These are phyloP conservation scores for Myopa testacea DNA, from an alignment of 2,888 invertebrate species.

Conservation along the genomic window DNA sequence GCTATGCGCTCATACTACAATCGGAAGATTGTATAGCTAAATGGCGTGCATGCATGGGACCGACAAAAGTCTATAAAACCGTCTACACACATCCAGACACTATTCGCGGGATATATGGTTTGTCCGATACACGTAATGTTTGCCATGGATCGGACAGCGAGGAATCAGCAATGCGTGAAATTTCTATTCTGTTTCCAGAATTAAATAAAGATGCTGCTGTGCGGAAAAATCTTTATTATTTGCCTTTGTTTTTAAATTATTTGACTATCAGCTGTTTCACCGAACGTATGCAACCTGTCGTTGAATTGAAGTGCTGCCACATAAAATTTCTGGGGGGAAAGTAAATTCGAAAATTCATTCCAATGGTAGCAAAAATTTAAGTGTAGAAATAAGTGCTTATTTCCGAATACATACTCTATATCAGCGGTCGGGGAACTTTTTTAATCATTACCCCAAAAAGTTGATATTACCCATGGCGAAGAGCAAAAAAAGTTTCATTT, in stretches of 20 bases:
- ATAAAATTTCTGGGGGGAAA: too few species aligned
- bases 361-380: too few species aligned
- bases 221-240: neutral
- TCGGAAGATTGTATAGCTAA: constrained; percentile 79
- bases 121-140: constrained; percentile 95
- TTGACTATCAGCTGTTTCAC: neutral
- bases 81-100: constrained; percentile 82
- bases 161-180: constrained; percentile 81
- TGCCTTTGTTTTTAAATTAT: neutral
- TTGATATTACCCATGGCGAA: too few species aligned
- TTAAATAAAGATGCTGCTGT: constrained; percentile 69
- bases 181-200: constrained; percentile 86
- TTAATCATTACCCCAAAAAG: too few species aligned
- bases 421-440: too few species aligned
- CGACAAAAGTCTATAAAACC: constrained; percentile 87
- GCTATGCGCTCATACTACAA: constrained; percentile 83
- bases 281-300: too few species aligned
- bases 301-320: too few species aligned
- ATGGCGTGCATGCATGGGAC: constrained; percentile 90
- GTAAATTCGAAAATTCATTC: too few species aligned
- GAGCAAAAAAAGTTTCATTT: too few species aligned
- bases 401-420: too few species aligned
- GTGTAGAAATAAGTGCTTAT: too few species aligned
- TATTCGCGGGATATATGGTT: constrained; percentile 85
- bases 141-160: constrained; percentile 90